phyloP scores from a whole-genome alignment of 2,888 invertebrate species.

The Amiota mariae region DNA sequence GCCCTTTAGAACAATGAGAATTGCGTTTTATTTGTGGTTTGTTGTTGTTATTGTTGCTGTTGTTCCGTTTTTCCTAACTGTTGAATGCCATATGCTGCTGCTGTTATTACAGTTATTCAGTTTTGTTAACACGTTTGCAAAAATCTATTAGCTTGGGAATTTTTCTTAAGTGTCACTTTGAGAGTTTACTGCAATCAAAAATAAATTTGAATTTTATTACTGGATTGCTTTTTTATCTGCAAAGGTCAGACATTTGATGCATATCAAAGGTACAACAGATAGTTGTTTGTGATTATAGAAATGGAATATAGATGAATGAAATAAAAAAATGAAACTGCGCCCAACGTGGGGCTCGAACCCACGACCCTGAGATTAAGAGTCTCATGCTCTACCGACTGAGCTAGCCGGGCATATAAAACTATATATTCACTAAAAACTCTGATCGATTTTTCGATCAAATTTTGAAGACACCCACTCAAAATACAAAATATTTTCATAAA shows the following conservation, averaged over 20 bases:
- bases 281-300: not conserved
- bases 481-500: too few relatives aligned
- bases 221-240: not conserved
- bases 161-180: not conserved
- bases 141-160: conserved; percentile 17
- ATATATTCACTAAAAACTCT: too few relatives aligned
- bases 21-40: conserved; percentile 4
- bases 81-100: conserved; percentile 27
- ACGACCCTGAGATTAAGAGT: conserved; percentile 64
- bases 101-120: not conserved
- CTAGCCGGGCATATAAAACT: conserved; percentile 53
- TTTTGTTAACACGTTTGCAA: conserved; percentile 3
- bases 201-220: not conserved
- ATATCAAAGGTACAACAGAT: not conserved
- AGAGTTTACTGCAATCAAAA: not conserved
- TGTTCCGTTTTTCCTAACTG: conserved; percentile 11
- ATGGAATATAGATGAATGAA: not conserved
- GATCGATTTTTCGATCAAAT: too few relatives aligned
- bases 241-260: not conserved
- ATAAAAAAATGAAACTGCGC: conserved; percentile 47
- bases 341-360: conserved; percentile 74
- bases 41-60: not conserved
- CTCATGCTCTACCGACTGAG: conserved; percentile 66
- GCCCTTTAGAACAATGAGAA: conserved; percentile 2
- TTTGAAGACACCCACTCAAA: too few relatives aligned